Percentiles rank a stretch among this genome's conserved stretches.
These are phyloP conservation scores for Cephus runcator DNA, from an alignment of 2,888 invertebrate species.

Conservation along the genomic window DNA sequence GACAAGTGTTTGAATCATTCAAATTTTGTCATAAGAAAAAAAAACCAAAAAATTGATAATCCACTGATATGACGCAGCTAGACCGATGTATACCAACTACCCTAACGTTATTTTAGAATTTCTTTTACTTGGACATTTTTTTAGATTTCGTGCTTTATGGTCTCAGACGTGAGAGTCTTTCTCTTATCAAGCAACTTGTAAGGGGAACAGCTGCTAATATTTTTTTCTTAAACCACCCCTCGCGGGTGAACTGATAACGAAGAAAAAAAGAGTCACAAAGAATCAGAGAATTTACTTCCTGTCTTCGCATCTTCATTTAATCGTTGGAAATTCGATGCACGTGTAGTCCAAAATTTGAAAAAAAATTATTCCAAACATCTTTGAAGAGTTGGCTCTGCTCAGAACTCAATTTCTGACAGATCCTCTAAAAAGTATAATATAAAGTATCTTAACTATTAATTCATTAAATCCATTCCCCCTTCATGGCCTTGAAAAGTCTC, in stretches of 20 bases:
- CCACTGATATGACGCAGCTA: constrained; percentile 28
- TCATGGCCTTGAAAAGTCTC: neutral
- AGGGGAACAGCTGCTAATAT: neutral
- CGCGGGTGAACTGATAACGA: constrained; percentile 12
- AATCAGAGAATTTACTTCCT: neutral
- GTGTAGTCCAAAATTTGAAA: neutral
- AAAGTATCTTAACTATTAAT: neutral
- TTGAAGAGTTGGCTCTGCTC: neutral
- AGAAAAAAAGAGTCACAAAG: no score
- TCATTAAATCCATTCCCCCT: neutral
- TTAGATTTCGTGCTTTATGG: constrained; percentile 36
- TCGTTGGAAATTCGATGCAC: neutral
- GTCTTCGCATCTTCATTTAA: neutral
- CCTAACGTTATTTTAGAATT: constrained; percentile 24
- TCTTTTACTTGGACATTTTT: constrained; percentile 21
- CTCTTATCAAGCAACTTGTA: neutral
- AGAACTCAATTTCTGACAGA: neutral
- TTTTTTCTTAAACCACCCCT: constrained; percentile 11
- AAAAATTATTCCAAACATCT: neutral
- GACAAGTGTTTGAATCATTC: neutral
- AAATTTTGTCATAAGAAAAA: neutral
- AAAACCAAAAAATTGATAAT: neutral
- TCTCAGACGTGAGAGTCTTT: neutral
- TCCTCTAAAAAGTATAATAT: neutral
- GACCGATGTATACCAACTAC: constrained; percentile 10